These are phyloP conservation scores for Neuroscelio doddi DNA, from an alignment of 2,888 invertebrate genomes.

Conservation along the genomic window DNA sequence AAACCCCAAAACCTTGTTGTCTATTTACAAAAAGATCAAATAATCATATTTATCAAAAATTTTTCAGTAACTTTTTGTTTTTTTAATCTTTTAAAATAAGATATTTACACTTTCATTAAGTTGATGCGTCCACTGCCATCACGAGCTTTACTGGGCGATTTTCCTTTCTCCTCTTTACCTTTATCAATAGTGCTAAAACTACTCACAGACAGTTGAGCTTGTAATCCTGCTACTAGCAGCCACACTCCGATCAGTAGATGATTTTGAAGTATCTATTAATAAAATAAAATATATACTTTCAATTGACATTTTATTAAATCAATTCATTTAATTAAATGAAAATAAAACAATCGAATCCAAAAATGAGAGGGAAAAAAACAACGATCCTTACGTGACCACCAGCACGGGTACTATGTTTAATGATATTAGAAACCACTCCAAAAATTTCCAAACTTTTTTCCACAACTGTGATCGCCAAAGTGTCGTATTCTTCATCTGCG, in stretches of 20 bases:
- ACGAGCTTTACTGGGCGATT: constrained; percentile 76
- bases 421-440: constrained; percentile 84
- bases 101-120: constrained; percentile 78
- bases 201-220: constrained; percentile 83
- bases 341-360: no score
- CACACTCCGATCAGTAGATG: constrained; percentile 91
- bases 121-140: constrained; percentile 78
- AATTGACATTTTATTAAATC: no score
- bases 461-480: constrained; percentile 86
- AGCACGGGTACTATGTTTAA: constrained; percentile 88
- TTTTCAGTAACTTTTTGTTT: no score
- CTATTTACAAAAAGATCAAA: constrained; percentile 68
- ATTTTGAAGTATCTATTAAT: constrained; percentile 86
- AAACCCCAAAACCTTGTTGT: constrained; percentile 90
- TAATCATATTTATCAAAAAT: no score
- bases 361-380: constrained; percentile 12
- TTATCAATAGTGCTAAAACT: constrained; percentile 73
- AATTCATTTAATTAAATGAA: no score
- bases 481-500: constrained; percentile 85
- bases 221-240: constrained; percentile 89
- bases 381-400: constrained; percentile 86
- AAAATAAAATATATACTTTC: constrained; percentile 23
- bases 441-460: constrained; percentile 92
- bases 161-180: constrained; percentile 75
- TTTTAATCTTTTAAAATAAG: constrained; percentile 2